Evolutionary conservation across 2,888 invertebrate genomes (phyloP).

Genomic region (Spodoptera picta): DNA sequence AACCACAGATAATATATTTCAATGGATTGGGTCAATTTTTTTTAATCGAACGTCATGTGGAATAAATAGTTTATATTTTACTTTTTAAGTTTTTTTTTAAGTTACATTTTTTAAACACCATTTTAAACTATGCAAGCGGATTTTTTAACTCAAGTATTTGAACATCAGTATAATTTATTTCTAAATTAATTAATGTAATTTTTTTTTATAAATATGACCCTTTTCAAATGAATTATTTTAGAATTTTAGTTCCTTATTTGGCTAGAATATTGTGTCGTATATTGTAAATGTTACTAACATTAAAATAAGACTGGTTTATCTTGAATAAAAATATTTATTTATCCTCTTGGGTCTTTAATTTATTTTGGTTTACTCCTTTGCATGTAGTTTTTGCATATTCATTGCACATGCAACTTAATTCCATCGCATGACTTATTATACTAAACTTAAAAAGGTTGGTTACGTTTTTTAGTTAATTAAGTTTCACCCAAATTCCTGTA

Average conservation of each 20-base stretch:
- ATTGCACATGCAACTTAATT: constrained; percentile 8
- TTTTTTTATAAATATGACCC: constrained; percentile 23
- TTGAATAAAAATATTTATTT: constrained; percentile 81
- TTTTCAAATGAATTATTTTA: constrained; percentile 20
- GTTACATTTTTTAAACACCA: background rate
- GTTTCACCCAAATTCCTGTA: too few relatives aligned
- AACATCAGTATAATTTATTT: background rate
- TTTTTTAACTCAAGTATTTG: too few relatives aligned
- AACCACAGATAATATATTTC: too few relatives aligned
- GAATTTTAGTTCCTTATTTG: constrained; percentile 37
- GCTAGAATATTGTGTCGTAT: constrained; percentile 48
- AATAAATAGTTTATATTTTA: constrained; percentile 10
- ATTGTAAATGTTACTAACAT: constrained; percentile 67
- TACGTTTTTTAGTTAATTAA: too few relatives aligned
- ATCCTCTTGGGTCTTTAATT: constrained; percentile 75
- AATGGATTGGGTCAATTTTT: constrained; percentile 26
- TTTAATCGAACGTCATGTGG: constrained; percentile 7
- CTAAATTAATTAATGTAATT: constrained; percentile 8
- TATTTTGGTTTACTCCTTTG: constrained; percentile 62
- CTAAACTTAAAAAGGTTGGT: background rate
- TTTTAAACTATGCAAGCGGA: background rate
- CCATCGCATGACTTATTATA: constrained; percentile 27
- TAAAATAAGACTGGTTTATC: constrained; percentile 77
- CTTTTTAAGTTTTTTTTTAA: constrained; percentile 29
- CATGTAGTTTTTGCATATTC: constrained; percentile 52